Base-by-base conservation (phyloP, 2,113 vertebrate genomes). In the Mormyrus iriodes region DNA sequence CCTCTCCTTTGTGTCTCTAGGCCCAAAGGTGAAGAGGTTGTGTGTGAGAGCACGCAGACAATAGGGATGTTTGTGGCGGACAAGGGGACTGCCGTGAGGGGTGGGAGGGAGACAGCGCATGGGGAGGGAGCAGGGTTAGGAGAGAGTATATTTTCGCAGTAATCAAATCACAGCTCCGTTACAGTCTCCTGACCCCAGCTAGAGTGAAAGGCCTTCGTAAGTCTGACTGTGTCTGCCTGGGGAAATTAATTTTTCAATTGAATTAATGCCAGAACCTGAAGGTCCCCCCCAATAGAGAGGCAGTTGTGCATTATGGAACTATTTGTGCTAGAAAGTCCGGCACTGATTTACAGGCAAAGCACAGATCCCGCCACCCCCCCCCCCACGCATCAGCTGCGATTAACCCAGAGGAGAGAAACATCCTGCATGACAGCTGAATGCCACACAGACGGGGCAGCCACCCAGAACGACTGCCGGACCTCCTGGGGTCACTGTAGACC, bases 231-330 rank as follows among this genome's bases (percentile, higher is more conserved):
- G 15, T 53, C 48, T 86, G 85, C 31, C 85, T 53, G 85, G 85
- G 85, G 85, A 86, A 86, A 86, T 86, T 86, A 86, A 86, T 86
- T 86, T 86, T 86, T 35, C 85, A 53, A 86, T 86, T 86, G 85
- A 86, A 86, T 86, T 86, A 86, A 86, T 35, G 51, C 85, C 85
- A 86, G 85, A 48, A 86, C 51, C 51, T 53, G 51, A 86, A 53
- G n/a, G 49, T 86, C 48, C n/a, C 48, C n/a, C 48, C 24, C 44
- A 86, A 39, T 53, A 86, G 85, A 53, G 85, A 86, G 85, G 51
- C 48, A 86, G 27, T 86, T 86, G 85, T 86, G 69, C 65, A 53
- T 82, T 82, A 39, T 82, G 24, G 39, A 27, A 35, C 88, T 82
- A 48, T 88, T 53, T 82, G 17, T 52, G 73, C 48, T 27, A 58